phyloP scores from a whole-genome alignment of 64 coral and sea anemone species.

The Dendronephthya gigantea region DNA sequence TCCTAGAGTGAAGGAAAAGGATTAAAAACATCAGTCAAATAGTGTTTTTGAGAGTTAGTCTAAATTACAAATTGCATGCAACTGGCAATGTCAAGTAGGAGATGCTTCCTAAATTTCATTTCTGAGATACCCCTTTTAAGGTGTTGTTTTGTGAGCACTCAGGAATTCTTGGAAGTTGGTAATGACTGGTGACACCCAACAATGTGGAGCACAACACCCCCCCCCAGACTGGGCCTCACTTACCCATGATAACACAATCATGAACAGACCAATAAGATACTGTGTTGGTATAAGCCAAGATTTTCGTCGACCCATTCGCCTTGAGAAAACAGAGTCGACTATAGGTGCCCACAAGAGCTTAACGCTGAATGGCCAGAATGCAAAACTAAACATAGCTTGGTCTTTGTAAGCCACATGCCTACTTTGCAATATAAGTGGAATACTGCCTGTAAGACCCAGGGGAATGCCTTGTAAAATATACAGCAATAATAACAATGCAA shows the following conservation, averaged over 20 bases:
- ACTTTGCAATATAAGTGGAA: constrained; percentile 72
- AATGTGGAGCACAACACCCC: too few relatives aligned
- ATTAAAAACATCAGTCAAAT: neutral
- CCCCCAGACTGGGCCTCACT: neutral
- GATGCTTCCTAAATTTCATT: too few relatives aligned
- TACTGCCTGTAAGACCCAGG: constrained; percentile 66
- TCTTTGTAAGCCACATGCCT: constrained; percentile 74
- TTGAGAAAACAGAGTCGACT: constrained; percentile 69
- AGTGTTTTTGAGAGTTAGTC: too few relatives aligned
- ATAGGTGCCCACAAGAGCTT: constrained; percentile 88
- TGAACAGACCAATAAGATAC: constrained; percentile 83
- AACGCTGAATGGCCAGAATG: constrained; percentile 90
- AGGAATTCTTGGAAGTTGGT: too few relatives aligned
- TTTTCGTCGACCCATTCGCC: constrained; percentile 76
- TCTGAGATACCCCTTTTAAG: too few relatives aligned
- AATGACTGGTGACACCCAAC: too few relatives aligned
- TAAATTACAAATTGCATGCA: too few relatives aligned
- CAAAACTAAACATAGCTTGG: constrained; percentile 91
- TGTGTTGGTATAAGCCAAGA: constrained; percentile 92
- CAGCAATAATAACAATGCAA: constrained; percentile 63
- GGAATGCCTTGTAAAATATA: constrained; percentile 93
- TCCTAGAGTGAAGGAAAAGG: constrained; percentile 29
- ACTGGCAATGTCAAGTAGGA: too few relatives aligned
- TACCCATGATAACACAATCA: constrained; percentile 75
- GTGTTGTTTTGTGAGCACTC: too few relatives aligned